These are phyloP conservation scores for Chelonus formosanus DNA, from an alignment of 2,888 invertebrate genomes.

Conservation along the genomic window DNA sequence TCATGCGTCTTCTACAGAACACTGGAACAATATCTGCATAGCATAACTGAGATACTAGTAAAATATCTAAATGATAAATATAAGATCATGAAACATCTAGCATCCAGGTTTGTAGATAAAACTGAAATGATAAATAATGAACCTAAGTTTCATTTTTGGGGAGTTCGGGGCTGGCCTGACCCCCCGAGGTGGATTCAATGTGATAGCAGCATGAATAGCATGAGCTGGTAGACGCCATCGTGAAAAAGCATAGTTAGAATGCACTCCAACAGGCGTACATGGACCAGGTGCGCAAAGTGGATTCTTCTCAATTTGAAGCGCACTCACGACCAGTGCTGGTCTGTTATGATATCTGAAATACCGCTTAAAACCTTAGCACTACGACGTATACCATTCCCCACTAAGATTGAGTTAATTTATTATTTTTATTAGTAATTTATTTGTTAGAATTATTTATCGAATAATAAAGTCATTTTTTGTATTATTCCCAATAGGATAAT, in stretches of 20 bases:
- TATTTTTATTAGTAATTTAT: conserved; percentile 20
- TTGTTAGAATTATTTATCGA: neutral
- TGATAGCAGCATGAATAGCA: conserved; percentile 75
- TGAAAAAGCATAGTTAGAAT: conserved; percentile 62
- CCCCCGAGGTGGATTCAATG: conserved; percentile 69
- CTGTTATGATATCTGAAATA: conserved; percentile 86
- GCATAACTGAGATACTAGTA: too few relatives aligned
- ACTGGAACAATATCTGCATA: too few relatives aligned
- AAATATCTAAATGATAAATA: too few relatives aligned
- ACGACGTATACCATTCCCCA: neutral
- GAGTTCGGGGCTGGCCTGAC: conserved; percentile 75
- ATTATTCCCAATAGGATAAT: too few relatives aligned
- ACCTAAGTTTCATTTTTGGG: conserved; percentile 94
- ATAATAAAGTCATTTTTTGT: too few relatives aligned
- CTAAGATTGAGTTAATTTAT: neutral
- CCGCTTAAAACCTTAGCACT: conserved; percentile 50
- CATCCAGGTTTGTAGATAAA: too few relatives aligned
- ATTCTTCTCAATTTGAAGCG: conserved; percentile 91
- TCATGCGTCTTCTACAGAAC: too few relatives aligned
- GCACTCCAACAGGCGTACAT: conserved; percentile 64
- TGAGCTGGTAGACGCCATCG: conserved; percentile 67
- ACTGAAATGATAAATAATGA: neutral
- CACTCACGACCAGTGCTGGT: conserved; percentile 91
- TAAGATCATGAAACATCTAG: too few relatives aligned
- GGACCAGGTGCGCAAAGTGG: conserved; percentile 90